Conservation (phyloP, 2,888 invertebrate genomes). For the Odontocerum albicorne region DNA sequence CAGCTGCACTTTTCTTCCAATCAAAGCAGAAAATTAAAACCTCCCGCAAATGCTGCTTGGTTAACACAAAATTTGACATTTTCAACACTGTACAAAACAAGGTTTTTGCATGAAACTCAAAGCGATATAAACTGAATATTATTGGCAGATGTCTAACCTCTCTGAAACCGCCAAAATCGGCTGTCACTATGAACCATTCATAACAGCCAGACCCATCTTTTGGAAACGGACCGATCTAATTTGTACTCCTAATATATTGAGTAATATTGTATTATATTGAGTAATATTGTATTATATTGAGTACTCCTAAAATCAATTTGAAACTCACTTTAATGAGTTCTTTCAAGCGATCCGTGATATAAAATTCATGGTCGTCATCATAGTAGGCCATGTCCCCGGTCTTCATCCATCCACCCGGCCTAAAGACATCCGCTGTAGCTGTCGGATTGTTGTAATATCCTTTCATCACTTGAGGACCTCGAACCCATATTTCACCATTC, state of each 20-base stretch:
- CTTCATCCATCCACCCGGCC: slow-evolving; percentile 72
- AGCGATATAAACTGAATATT: too few species aligned
- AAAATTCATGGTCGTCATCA: slow-evolving; percentile 66
- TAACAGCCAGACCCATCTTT: too few species aligned
- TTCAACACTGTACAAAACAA: too few species aligned
- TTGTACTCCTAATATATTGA: not conserved
- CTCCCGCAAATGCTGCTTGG: too few species aligned
- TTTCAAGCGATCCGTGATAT: slow-evolving; percentile 75
- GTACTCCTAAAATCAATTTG: too few species aligned
- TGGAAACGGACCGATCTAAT: not conserved
- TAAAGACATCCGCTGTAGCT: slow-evolving; percentile 69
- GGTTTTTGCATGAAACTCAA: too few species aligned
- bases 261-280: not conserved
- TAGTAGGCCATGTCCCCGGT: slow-evolving; percentile 70
- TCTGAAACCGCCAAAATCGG: too few species aligned
- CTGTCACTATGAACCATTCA: too few species aligned
- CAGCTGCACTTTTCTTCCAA: too few species aligned
- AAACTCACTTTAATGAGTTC: slow-evolving; percentile 76
- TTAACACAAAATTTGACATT: too few species aligned
- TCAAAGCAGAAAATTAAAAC: too few species aligned
- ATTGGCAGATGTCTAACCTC: too few species aligned
- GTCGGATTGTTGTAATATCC: slow-evolving; percentile 76
- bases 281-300: not conserved
- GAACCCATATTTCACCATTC: slow-evolving; percentile 72
- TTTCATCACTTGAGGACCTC: slow-evolving; percentile 81